A percentile compares a stretch with the other conserved stretches of the same genome.
Conservation (phyloP, 2,797 vertebrate genomes). For the Acipenser ruthenus region DNA sequence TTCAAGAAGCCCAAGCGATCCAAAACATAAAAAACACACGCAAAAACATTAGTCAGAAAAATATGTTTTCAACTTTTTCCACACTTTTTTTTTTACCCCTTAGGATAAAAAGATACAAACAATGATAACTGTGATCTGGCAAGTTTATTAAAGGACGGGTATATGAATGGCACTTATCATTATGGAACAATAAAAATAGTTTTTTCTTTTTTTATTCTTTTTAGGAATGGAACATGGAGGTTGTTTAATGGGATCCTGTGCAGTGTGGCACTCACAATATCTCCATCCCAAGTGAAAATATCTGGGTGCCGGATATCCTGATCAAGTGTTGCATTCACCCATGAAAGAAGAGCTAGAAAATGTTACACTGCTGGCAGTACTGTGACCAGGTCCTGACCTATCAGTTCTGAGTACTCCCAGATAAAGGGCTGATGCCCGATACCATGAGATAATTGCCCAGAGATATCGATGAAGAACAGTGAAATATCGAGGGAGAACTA, state of each 20-base stretch:
- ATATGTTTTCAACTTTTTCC: too few species aligned
- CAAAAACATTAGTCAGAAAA: too few species aligned
- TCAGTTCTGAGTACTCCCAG: too few species aligned
- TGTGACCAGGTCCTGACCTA: neutral
- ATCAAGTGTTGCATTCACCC: constrained; percentile 11
- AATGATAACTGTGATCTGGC: constrained; percentile 51
- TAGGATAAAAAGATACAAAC: constrained; percentile 57
- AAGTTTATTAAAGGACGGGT: constrained; percentile 46
- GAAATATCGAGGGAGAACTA: too few species aligned
- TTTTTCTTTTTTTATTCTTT: constrained; percentile 16
- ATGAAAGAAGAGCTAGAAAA: too few species aligned
- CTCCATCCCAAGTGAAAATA: constrained; percentile 39
- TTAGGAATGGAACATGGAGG: constrained; percentile 53
- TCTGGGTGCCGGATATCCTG: constrained; percentile 44
- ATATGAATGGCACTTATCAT: constrained; percentile 30
- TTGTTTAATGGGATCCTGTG: constrained; percentile 45
- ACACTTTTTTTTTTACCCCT: constrained; percentile 8
- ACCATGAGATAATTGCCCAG: too few species aligned
- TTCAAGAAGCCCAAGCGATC: too few species aligned
- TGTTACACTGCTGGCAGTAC: neutral
- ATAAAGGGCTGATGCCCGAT: too few species aligned
- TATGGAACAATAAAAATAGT: too few species aligned
- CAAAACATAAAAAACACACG: too few species aligned
- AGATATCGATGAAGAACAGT: too few species aligned
- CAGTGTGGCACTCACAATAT: constrained; percentile 42